phyloP scores from a whole-genome alignment of 2,113 vertebrate species.

The Tonatia bakeri region DNA sequence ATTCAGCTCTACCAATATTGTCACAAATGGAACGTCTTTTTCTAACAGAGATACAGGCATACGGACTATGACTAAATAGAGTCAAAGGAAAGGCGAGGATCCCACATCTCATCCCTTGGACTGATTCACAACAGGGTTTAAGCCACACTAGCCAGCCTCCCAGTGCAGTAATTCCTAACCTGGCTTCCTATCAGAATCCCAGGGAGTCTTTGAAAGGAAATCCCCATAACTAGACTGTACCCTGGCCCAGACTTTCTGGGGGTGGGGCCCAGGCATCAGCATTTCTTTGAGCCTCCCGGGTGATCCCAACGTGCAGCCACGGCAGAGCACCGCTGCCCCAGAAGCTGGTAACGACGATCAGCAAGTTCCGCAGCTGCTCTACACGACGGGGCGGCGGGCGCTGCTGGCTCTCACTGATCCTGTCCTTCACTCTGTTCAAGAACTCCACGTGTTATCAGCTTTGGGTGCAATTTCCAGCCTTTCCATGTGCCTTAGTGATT shows the following conservation, averaged over 20 bases:
- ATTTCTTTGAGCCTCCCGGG: background rate
- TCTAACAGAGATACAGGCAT: background rate
- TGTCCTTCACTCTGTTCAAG: background rate
- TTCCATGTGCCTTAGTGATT: background rate
- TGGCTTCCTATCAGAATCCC: background rate
- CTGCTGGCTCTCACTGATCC: background rate
- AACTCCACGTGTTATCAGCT: background rate
- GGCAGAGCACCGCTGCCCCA: background rate
- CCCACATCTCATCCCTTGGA: background rate
- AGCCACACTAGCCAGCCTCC: background rate
- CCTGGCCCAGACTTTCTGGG: background rate
- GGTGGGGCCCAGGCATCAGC: background rate
- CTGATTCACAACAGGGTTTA: background rate
- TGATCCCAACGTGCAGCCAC: background rate
- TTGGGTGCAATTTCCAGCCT: background rate
- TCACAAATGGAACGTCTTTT: slow-evolving; percentile 11
- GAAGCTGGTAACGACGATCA: background rate
- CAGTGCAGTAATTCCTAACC: background rate
- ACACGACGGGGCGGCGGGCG: background rate
- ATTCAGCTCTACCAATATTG: slow-evolving; percentile 8
- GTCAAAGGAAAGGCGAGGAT: background rate
- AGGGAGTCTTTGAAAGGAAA: background rate
- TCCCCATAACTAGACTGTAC: background rate
- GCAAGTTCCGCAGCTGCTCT: background rate
- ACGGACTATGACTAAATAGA: background rate